Base-by-base conservation (phyloP, 2,113 vertebrate species). In the Stigmatopora argus region DNA sequence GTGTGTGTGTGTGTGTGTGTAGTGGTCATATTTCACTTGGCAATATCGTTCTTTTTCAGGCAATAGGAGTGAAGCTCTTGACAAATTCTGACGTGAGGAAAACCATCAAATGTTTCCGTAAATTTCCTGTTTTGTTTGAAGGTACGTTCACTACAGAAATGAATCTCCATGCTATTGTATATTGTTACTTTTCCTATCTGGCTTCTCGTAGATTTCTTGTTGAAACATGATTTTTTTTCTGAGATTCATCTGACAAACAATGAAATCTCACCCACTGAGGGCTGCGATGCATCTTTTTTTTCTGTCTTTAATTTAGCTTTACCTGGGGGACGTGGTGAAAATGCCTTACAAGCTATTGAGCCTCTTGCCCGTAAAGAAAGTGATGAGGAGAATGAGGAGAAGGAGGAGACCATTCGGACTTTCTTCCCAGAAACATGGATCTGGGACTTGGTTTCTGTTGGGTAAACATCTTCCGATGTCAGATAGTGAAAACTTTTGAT, bases 391-490 rank as follows among this genome's bases (percentile, higher is more conserved):
- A 14, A 4, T 9, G 61, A 61, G n/a, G n/a, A 60, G 17, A 64
- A 75, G 8, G 65, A 68, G 64, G 83, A 89, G 72, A 92, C 83
- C 0, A 11, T 93, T 64, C 85, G 92, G 63, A 92, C 74, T 0
- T 92, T 88, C 60, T 96, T 98, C 81, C 93, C 94, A 2, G 94
- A 97, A 74, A 94, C 93, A 0, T 96, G 94, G 95, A 89, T 98
- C 73, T 97, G 93, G 94, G 89, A 95, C 38, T 70, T 93, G 8
- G 82, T 93, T 66, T 1, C 80, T 53, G 88, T 94, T 0, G 85
- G 92, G 94, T 96, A 90, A 49, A 31, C 6, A 5, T 21, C 1
- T 47, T 58, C 5, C 6, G 3, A 7, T 59, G 18, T 17, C 57
- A 59, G 31, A 59, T 35, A 60, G 83, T 48, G 12, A 64, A 58